Conservation (phyloP, 2,888 invertebrate genomes). For the Drosophila mercatorum region DNA sequence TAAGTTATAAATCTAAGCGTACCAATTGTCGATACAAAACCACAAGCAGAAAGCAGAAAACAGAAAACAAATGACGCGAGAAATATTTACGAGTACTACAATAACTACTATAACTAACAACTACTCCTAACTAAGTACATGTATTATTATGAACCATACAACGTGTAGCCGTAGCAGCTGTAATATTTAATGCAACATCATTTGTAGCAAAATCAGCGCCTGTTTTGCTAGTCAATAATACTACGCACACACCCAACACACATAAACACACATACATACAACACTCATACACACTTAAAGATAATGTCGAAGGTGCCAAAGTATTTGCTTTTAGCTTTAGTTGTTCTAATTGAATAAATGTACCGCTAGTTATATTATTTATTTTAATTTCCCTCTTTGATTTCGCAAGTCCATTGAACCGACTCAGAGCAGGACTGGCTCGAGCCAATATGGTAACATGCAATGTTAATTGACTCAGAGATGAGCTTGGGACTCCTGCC, state of each 20-base stretch:
- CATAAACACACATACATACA: conserved; percentile 8
- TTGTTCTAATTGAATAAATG: conserved; percentile 65
- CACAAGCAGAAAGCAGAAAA: background rate
- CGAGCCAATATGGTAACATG: too few relatives aligned
- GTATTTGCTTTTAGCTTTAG: conserved; percentile 77
- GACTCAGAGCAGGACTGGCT: too few relatives aligned
- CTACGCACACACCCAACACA: conserved; percentile 6
- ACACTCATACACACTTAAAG: conserved; percentile 28
- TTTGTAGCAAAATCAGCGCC: conserved; percentile 64
- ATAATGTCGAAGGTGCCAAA: conserved; percentile 74
- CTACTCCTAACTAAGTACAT: conserved; percentile 35
- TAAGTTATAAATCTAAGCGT: conserved; percentile 63
- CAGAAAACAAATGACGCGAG: conserved; percentile 14
- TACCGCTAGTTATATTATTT: conserved; percentile 50
- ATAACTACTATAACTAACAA: conserved; percentile 61
- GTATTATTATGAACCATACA: conserved; percentile 39
- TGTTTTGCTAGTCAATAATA: conserved; percentile 71
- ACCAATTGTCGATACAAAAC: conserved; percentile 68
- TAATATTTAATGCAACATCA: conserved; percentile 65
- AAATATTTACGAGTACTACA: conserved; percentile 67
- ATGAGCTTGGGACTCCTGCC: conserved; percentile 47
- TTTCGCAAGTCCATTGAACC: background rate
- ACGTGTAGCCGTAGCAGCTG: conserved; percentile 58
- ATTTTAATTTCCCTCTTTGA: conserved; percentile 34
- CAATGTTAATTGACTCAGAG: background rate